These are phyloP conservation scores for Ochotona curzoniae DNA, from an alignment of 2,113 vertebrate genomes.

Conservation along the genomic window DNA sequence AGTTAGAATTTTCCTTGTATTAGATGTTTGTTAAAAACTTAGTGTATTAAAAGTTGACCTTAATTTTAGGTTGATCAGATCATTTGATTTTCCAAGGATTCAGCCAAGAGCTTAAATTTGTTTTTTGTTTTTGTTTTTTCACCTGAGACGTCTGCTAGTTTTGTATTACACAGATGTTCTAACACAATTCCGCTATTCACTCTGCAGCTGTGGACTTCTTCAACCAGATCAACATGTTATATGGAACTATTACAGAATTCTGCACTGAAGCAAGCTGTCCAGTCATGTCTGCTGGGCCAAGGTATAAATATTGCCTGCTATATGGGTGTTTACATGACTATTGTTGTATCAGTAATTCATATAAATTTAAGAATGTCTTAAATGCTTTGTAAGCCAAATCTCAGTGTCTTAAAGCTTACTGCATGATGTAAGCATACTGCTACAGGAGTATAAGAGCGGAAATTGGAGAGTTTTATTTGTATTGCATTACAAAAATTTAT, in stretches of 20 bases:
- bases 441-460: constrained; percentile 12
- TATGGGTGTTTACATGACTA: background rate
- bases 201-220: constrained; percentile 96
- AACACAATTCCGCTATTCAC: background rate
- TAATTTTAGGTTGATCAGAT: background rate
- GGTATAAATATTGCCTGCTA: constrained; percentile 83
- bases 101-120: background rate
- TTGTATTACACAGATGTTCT: constrained; percentile 16
- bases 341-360: background rate
- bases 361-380: background rate
- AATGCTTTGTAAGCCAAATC: constrained; percentile 17
- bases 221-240: constrained; percentile 99
- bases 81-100: background rate
- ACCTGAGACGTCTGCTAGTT: constrained; percentile 21
- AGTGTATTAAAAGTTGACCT: background rate
- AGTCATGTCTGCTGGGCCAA: constrained; percentile 97
- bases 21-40: background rate
- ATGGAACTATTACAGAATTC: constrained; percentile 98
- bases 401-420: constrained; percentile 22
- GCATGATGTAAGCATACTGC: background rate
- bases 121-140: background rate
- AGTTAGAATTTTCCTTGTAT: constrained; percentile 37
- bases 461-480: constrained; percentile 29
- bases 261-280: constrained; percentile 95
- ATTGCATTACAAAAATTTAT: background rate